Base-by-base conservation (phyloP, 1,140 invertebrate species). In the Tyrophagus putrescentiae region DNA sequence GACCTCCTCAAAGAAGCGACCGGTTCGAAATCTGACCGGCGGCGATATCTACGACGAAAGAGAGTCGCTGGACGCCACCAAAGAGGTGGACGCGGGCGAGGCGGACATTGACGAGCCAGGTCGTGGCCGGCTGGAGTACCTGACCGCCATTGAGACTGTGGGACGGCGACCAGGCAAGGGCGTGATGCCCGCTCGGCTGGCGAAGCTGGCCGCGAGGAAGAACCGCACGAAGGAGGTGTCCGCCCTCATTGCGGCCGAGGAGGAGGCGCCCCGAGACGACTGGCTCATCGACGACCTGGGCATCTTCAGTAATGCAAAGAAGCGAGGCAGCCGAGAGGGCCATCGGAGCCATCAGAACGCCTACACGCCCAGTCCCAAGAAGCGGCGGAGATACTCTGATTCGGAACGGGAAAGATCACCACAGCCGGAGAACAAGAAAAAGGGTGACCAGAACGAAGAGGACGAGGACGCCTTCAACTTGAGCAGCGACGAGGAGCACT, bases 201-300 rank as follows among this genome's bases (percentile, higher is more conserved):
- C 31, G 25, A n/a, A n/a, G n/a, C n/a, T 6, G n/a, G 9, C 11
- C 13, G 57, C 29, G 13, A 62, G 39, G 61, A 3, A 9, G 23
- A 54, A 32, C n/a, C 3, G 4, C 18, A 44, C 27, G 13, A 28
- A 13, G 42, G 48, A n/a, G n/a, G n/a, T n/a, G n/a, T n/a, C n/a
- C n/a, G 63, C 66, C 25, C 32, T 68, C 3, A 6, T 67, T 6
- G 18, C 62, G 39, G 67, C 67, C 54, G 44, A 61, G 25, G 50
- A 66, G 25, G 33, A 60, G 18, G 60, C 62, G 6, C 32, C 34
- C 18, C 11, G 39, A 16, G 41, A 69, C 25, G 64, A 69, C 29
- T 69, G 68, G 68, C 62, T 69, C n/a, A 54, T 68, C 31, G 62
- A 65, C 34, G 68, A 69, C 28, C 41, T 48, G 57, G 25, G 21